Percentiles rank a stretch among this genome's conserved stretches.
Evolutionary conservation across 37 sponge, comb jelly and placozoan genomes (phyloP).

Genomic region (Chondrilla cf. caribensis): DNA sequence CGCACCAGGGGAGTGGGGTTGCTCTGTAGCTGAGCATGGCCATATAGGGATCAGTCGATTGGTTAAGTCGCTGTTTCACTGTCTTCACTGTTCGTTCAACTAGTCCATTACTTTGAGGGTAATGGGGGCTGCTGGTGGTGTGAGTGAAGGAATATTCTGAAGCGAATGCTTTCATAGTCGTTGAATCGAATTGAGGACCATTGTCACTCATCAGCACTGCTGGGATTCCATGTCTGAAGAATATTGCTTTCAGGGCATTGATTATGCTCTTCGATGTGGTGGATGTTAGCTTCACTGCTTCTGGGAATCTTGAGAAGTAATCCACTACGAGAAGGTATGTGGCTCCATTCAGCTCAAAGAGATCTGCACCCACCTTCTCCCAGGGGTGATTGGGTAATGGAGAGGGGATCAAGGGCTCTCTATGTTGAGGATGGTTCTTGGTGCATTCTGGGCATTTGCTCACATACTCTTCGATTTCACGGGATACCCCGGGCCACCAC

Average conservation of each 20-base stretch:
- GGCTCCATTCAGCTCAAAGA: conserved; percentile 32
- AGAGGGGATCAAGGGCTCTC: conserved; percentile 28
- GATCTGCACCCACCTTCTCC: conserved; percentile 45
- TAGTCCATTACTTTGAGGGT: conserved; percentile 56
- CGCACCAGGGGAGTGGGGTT: conserved; percentile 56
- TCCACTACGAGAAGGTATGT: conserved; percentile 33
- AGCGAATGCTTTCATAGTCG: conserved; percentile 35
- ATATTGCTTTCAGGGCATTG: conserved; percentile 25
- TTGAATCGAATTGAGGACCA: conserved; percentile 48
- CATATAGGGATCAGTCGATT: conserved; percentile 11
- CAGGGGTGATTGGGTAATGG: conserved; percentile 42
- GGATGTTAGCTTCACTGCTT: conserved; percentile 26
- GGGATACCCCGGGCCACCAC: conserved; percentile 19
- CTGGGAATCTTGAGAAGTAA: conserved; percentile 28
- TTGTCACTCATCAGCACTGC: conserved; percentile 43
- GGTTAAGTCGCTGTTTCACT: conserved; percentile 21
- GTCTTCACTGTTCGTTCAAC: conserved; percentile 49
- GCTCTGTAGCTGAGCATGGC: conserved; percentile 46
- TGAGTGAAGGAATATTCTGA: conserved; percentile 32
- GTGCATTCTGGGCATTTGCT: not conserved
- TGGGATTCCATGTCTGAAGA: conserved; percentile 49
- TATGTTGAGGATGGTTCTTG: not conserved
- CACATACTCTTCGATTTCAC: not conserved
- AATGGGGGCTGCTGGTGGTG: conserved; percentile 47
- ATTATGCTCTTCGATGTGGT: conserved; percentile 46